phyloP scores from a whole-genome alignment of 2,113 vertebrate species.

The Willisornis vidua region DNA sequence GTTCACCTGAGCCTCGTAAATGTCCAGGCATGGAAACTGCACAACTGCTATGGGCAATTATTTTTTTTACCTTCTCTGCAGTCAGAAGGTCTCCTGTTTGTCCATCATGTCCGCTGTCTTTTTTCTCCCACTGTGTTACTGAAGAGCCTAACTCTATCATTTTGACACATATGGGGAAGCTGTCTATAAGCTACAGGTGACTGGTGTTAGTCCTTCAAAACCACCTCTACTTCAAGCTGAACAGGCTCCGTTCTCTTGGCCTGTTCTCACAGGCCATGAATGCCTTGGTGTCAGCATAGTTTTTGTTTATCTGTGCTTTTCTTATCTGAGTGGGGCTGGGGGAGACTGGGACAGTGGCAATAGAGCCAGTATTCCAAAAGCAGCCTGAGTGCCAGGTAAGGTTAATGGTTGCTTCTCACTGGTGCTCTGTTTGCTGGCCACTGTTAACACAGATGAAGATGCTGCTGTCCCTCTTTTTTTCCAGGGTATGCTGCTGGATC shows the following conservation, averaged over 20 bases:
- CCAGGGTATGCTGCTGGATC: neutral
- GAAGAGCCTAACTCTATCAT: neutral
- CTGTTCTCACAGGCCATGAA: fast-evolving
- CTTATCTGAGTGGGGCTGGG: neutral
- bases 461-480: neutral
- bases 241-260: neutral
- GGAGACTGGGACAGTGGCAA: too few species aligned
- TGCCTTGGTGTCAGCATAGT: neutral
- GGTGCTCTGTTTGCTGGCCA: neutral
- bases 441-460: neutral
- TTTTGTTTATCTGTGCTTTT: neutral
- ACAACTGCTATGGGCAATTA: neutral
- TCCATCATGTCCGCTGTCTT: neutral
- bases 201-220: neutral
- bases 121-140: fast-evolving
- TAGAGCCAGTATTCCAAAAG: neutral
- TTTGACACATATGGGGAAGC: neutral
- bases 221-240: neutral
- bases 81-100: neutral
- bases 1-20: neutral
- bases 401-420: neutral
- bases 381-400: neutral
- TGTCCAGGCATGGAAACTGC: neutral
- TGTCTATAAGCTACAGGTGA: neutral
- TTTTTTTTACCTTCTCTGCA: neutral